A percentile compares a stretch with the other conserved stretches of the same genome.
Conservation (phyloP, 2,888 invertebrate species). For the Drosophila colorata region DNA sequence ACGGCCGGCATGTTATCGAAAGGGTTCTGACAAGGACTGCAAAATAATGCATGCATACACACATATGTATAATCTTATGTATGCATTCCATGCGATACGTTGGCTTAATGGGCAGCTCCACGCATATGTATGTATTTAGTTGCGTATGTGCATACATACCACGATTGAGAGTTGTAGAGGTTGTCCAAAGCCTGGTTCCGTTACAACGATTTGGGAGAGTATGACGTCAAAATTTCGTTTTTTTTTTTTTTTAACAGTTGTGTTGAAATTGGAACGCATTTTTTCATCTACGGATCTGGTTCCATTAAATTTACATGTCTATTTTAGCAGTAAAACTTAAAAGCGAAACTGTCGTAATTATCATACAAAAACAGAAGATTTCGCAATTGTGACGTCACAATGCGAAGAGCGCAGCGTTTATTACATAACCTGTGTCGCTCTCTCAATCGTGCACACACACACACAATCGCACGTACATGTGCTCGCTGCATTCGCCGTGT, state of each 20-base stretch:
- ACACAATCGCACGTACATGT: slow-evolving; percentile 7
- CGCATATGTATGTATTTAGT: not conserved
- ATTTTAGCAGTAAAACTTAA: too few species aligned
- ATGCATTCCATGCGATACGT: slow-evolving; percentile 8
- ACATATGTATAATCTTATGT: not conserved
- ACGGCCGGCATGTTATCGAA: slow-evolving; percentile 35
- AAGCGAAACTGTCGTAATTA: too few species aligned
- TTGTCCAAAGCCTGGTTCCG: not conserved
- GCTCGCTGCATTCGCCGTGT: slow-evolving; percentile 35
- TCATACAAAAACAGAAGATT: not conserved
- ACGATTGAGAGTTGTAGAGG: not conserved
- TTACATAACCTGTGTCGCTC: not conserved
- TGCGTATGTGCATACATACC: slow-evolving; percentile 7
- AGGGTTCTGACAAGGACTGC: slow-evolving; percentile 9
- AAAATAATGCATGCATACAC: slow-evolving; percentile 8
- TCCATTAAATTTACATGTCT: too few species aligned
- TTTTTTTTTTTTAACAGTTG: too few species aligned
- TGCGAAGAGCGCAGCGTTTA: not conserved
- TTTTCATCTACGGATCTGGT: too few species aligned
- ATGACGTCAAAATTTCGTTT: not conserved
- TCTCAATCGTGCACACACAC: not conserved
- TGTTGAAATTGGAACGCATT: too few species aligned
- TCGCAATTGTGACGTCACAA: not conserved
- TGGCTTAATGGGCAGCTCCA: slow-evolving; percentile 3
- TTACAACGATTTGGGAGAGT: not conserved